phyloP scores from a whole-genome alignment of 2,888 invertebrate species.

The Sinopyrophorus schimmeli region DNA sequence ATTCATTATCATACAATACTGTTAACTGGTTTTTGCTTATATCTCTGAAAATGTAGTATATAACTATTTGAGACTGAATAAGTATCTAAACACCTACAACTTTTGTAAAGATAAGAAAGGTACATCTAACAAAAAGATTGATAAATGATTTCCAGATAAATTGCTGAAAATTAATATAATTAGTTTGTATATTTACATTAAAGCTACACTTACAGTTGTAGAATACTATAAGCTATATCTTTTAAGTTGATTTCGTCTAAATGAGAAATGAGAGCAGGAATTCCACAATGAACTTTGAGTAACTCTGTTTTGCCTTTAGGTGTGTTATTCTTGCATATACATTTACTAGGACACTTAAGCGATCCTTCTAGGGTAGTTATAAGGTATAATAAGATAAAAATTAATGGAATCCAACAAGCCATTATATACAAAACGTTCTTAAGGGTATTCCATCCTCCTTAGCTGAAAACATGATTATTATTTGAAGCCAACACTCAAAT shows the following conservation, averaged over 20 bases:
- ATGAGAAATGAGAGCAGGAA: conserved; percentile 62
- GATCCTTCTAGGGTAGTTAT: conserved; percentile 17
- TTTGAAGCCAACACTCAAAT: too few species aligned
- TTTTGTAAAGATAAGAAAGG: conserved; percentile 69
- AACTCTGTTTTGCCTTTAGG: conserved; percentile 59
- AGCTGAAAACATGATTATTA: too few species aligned
- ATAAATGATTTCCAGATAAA: conserved; percentile 67
- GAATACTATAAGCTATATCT: conserved; percentile 63
- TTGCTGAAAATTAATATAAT: conserved; percentile 64
- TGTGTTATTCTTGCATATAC: conserved; percentile 61
- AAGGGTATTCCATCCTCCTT: too few species aligned
- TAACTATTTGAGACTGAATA: background rate
- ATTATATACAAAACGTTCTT: too few species aligned
- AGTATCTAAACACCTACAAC: conserved; percentile 61
- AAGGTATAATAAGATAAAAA: conserved; percentile 19
- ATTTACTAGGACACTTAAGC: conserved; percentile 59
- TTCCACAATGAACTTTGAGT: conserved; percentile 66
- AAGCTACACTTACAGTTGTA: conserved; percentile 70
- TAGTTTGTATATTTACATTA: too few species aligned
- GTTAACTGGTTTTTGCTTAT: conserved; percentile 79
- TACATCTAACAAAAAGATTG: conserved; percentile 63
- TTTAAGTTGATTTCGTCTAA: conserved; percentile 66
- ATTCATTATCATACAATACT: conserved; percentile 72
- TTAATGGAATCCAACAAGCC: conserved; percentile 13
- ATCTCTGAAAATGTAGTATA: conserved; percentile 63